Conservation (phyloP, 2,888 invertebrate species). For the Lasioglossum lativentre region DNA sequence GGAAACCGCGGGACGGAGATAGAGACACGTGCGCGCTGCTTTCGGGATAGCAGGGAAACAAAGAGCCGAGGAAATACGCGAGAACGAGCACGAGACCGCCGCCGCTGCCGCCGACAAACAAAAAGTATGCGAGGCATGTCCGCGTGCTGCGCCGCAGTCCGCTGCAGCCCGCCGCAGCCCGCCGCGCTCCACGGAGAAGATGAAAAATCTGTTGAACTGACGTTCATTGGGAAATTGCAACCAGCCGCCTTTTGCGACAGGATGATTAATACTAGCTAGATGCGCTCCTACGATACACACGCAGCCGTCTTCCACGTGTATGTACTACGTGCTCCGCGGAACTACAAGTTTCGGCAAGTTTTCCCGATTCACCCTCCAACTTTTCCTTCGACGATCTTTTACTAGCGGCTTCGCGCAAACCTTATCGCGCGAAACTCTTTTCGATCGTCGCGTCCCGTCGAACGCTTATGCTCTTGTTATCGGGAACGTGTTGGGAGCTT, state of each 20-base stretch:
- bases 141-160: background rate
- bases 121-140: constrained; percentile 47
- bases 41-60: constrained; percentile 38
- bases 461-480: constrained; percentile 18
- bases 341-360: constrained; percentile 57
- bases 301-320: background rate
- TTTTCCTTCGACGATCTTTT: constrained; percentile 48
- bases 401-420: constrained; percentile 1
- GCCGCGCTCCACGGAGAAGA: constrained; percentile 35
- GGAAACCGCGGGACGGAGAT: constrained; percentile 35
- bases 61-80: constrained; percentile 55
- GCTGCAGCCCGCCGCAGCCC: no score
- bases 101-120: constrained; percentile 22
- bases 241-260: constrained; percentile 70
- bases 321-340: background rate
- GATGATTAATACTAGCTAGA: constrained; percentile 72
- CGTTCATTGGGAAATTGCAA: constrained; percentile 79
- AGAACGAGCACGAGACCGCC: constrained; percentile 44
- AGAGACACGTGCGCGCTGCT: constrained; percentile 37
- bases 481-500: background rate
- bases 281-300: constrained; percentile 31
- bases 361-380: constrained; percentile 34
- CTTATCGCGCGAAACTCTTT: constrained; percentile 41
- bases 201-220: constrained; percentile 72
- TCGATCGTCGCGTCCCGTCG: background rate